Evolutionary conservation across 1,140 invertebrate genomes (phyloP).

Genomic region (Eueides isabella): DNA sequence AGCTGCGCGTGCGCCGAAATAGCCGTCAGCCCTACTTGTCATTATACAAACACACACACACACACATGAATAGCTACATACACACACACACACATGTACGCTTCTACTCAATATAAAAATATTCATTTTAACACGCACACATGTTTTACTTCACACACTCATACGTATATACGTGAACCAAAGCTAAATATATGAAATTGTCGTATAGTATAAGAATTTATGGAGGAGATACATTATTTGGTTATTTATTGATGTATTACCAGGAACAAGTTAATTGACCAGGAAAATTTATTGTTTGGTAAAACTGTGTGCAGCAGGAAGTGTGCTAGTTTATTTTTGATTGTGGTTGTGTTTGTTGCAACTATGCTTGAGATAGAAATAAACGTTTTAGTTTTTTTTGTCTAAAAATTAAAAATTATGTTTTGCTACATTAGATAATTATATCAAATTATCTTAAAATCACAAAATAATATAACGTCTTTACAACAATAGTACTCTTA

Average conservation of each 20-base stretch:
- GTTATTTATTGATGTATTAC: slow-evolving; percentile 14
- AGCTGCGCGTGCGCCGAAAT: slow-evolving; percentile 45
- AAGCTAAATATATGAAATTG: slow-evolving; percentile 52
- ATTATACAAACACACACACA: slow-evolving; percentile 37
- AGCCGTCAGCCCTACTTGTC: slow-evolving; percentile 54
- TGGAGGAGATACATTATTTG: slow-evolving; percentile 46
- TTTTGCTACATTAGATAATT: no score
- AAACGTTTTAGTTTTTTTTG: no score
- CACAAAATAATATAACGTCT: no score
- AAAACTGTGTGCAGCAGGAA: neutral
- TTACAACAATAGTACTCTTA: no score
- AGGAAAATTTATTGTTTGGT: neutral
- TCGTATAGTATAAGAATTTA: slow-evolving; percentile 39
- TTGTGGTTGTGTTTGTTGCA: neutral
- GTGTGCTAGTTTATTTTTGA: neutral
- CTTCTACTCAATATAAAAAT: slow-evolving; percentile 1
- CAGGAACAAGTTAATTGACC: neutral
- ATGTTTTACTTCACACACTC: slow-evolving; percentile 4
- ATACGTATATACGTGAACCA: slow-evolving; percentile 20
- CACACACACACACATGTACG: neutral
- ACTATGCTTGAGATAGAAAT: no score
- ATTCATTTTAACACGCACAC: neutral
- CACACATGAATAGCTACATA: no score
- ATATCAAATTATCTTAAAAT: no score
- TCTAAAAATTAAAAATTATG: no score